Percentiles rank a stretch among this genome's conserved stretches.
Evolutionary conservation across 2,797 vertebrate genomes (phyloP).

Genomic region (Coregonus suidteri): DNA sequence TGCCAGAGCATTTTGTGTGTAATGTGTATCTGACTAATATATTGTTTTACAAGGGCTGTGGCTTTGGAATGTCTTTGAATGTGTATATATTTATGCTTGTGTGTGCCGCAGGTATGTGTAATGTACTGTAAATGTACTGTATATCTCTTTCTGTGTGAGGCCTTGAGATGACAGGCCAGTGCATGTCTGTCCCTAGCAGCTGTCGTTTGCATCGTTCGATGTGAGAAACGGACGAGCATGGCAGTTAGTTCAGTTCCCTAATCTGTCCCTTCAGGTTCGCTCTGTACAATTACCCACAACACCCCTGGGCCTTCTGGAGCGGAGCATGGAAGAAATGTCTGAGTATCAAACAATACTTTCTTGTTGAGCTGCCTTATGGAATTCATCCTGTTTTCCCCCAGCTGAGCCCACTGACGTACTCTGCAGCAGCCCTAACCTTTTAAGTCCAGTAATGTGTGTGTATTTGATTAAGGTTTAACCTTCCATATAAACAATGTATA

Average conservation of each 20-base stretch:
- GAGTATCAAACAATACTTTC: background rate
- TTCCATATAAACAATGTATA: conserved; percentile 11
- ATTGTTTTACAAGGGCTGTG: background rate
- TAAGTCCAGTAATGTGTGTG: background rate
- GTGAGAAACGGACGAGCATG: background rate
- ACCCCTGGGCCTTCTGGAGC: background rate
- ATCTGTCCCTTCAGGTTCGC: background rate
- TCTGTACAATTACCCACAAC: background rate
- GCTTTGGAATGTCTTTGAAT: background rate
- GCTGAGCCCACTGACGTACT: background rate
- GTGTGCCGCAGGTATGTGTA: background rate
- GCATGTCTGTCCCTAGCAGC: conserved; percentile 37
- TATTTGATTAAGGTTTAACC: background rate
- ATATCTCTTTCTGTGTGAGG: conserved; percentile 2
- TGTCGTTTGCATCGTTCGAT: conserved; percentile 11
- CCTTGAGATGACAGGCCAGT: conserved; percentile 28
- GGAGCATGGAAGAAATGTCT: background rate
- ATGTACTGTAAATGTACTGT: background rate
- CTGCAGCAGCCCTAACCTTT: background rate
- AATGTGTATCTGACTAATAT: background rate
- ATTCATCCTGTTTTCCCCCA: background rate
- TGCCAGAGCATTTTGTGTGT: background rate
- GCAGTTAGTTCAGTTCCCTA: background rate
- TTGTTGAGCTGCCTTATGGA: background rate
- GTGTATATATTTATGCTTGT: background rate